Base-by-base conservation (phyloP, 2,888 invertebrate species). In the Hymenopus coronatus region DNA sequence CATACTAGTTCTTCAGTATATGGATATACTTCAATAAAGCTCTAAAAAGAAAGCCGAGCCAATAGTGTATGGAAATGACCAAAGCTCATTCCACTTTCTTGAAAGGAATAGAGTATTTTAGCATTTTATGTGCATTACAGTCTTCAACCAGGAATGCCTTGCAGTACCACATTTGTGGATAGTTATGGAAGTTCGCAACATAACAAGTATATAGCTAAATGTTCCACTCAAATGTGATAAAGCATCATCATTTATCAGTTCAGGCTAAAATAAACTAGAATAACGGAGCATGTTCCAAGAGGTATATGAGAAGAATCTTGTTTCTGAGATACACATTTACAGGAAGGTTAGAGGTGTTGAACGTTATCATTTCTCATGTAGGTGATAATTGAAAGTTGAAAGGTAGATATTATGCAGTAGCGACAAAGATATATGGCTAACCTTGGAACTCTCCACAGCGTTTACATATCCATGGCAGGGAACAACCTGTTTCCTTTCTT, bases 361-460 rank as follows among this genome's bases (percentile, higher is more conserved):
- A 27, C 28, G 86, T 86, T 83, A 89, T 89, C 87, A 89, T 89
- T 83, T 89, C 84, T 89, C 89, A 89, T 40, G 30, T 28, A 28
- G 28, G 85, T 85, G 85, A 83, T 86, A 89, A 89, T 89, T 89
- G 89, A 87, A 89, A 89, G 89, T 30, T 87, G 83, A 84, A 84
- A 83, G 28, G 83, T 28, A 15, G 82, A 28, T 81, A 46, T 40
- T 84, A 83, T 83, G 54, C 54, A 70, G 54, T 70, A 70, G 54
- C 54, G 54, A 70, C 54, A 70, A 70, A 70, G 54, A 70, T 70
- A 70, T 70, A 70, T 70, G 25, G 54, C 54, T 6, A 70, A 70
- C 54, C 54, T 70, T 70, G 54, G 54, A 70, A 70, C 54, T 70
- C 54, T 15, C 54, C 54, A 20, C 54, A 70, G 54, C 54, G 54